Conservation (phyloP, 2,113 vertebrate species). For the Cathartes aura region DNA sequence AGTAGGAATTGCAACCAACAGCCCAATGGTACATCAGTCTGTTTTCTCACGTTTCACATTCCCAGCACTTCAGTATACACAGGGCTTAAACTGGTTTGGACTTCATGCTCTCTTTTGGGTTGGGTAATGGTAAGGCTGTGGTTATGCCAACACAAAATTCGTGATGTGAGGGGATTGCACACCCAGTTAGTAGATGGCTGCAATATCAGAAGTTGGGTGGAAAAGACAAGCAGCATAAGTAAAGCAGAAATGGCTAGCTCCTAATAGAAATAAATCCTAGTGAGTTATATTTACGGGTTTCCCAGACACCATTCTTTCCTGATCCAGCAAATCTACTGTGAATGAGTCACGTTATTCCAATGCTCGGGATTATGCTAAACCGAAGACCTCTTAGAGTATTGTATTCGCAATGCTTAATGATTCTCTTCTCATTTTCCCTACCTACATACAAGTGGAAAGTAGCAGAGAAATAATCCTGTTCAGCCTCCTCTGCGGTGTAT, state of each 20-base stretch:
- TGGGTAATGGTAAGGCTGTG: not conserved
- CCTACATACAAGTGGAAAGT: not conserved
- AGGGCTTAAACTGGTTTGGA: not conserved
- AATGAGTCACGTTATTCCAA: not conserved
- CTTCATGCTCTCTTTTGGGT: not conserved
- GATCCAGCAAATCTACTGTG: not conserved
- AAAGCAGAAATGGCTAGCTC: not conserved
- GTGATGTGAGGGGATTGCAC: not conserved
- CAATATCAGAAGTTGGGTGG: not conserved
- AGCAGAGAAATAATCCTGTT: not conserved
- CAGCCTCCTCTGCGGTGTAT: not conserved
- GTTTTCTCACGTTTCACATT: not conserved
- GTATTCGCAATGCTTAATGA: not conserved
- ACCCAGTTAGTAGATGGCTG: not conserved
- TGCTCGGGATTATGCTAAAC: not conserved
- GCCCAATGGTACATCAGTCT: not conserved
- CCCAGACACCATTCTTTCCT: not conserved
- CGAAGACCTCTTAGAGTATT: not conserved
- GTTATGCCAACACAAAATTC: not conserved
- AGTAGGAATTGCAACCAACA: not conserved
- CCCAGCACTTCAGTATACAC: not conserved
- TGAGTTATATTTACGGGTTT: not conserved
- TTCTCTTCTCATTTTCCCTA: not conserved
- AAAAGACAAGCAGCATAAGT: not conserved
- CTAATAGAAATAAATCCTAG: not conserved